phyloP scores from a whole-genome alignment of 1,140 invertebrate genomes.

The Sitobion miscanthi region DNA sequence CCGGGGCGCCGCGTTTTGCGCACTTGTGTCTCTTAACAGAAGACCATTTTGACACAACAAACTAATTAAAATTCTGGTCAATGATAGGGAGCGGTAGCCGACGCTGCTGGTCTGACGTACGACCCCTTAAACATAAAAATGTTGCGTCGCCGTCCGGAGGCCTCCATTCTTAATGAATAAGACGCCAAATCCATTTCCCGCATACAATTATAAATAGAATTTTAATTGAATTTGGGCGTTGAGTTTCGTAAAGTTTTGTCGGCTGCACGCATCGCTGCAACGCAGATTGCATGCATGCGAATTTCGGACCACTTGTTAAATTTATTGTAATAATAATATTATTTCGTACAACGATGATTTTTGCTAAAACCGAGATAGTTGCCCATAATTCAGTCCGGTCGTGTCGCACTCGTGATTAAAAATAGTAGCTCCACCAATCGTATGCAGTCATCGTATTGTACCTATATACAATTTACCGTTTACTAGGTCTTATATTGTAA shows the following conservation, averaged over 20 bases:
- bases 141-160: not conserved
- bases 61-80: conserved; percentile 11
- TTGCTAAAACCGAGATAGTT: not conserved
- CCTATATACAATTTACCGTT: no score
- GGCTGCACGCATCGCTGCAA: not conserved
- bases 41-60: conserved; percentile 1
- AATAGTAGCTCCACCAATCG: no score
- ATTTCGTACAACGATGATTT: not conserved
- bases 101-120: not conserved
- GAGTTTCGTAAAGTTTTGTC: not conserved
- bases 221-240: not conserved
- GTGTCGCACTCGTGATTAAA: not conserved
- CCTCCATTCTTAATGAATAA: not conserved
- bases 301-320: not conserved
- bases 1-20: not conserved
- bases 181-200: not conserved
- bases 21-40: not conserved
- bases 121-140: not conserved
- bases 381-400: not conserved
- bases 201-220: not conserved
- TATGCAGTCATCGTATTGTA: no score
- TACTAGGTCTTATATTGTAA: no score
- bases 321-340: not conserved
- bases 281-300: not conserved
- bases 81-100: not conserved